A percentile compares a stretch with the other conserved stretches of the same genome.
These are phyloP conservation scores for Echiichthys vipera DNA, from an alignment of 2,797 vertebrate species.

Conservation along the genomic window DNA sequence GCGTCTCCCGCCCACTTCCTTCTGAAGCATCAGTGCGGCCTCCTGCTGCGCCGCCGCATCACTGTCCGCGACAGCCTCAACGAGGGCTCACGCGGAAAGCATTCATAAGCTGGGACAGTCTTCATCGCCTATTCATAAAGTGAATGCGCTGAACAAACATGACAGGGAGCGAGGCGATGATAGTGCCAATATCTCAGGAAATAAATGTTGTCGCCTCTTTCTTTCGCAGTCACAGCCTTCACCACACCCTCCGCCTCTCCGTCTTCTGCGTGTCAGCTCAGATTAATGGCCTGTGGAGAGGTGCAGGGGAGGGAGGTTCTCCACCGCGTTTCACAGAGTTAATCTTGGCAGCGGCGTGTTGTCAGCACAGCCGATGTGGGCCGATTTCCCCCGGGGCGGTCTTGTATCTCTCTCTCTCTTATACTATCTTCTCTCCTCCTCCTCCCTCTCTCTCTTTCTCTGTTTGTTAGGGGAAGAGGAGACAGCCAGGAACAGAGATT, in stretches of 20 bases:
- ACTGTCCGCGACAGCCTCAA: background rate
- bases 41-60: background rate
- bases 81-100: background rate
- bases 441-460: background rate
- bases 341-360: constrained; percentile 49
- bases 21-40: background rate
- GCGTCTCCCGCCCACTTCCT: background rate
- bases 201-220: constrained; percentile 19
- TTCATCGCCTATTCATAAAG: background rate
- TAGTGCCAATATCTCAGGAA: constrained; percentile 32
- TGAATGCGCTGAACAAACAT: constrained; percentile 24
- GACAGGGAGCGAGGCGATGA: constrained; percentile 10
- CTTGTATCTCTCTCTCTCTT: constrained; percentile 3
- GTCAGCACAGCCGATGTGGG: constrained; percentile 52
- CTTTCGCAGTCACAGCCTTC: constrained; percentile 2
- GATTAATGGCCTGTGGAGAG: constrained; percentile 55
- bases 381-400: constrained; percentile 48
- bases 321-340: constrained; percentile 42
- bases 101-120: constrained; percentile 1
- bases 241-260: constrained; percentile 7
- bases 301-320: constrained; percentile 38
- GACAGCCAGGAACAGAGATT: background rate
- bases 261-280: constrained; percentile 37
- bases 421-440: background rate
- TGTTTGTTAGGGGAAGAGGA: background rate